Conservation (phyloP, 2,113 vertebrate species). For the Apodemus speciosus region DNA sequence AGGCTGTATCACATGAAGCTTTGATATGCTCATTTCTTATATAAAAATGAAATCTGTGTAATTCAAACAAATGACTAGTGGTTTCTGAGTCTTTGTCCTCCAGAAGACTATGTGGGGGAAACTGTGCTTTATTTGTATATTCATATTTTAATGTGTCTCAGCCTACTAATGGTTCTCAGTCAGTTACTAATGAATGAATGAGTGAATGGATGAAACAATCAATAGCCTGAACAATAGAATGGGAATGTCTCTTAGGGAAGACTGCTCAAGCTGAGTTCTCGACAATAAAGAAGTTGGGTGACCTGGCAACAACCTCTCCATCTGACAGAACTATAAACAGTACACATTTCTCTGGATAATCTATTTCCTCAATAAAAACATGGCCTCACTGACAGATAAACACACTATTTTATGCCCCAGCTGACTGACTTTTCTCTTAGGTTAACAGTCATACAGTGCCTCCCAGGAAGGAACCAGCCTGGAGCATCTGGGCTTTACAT, state of each 20-base stretch:
- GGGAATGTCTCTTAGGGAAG: not conserved
- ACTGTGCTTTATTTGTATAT: not conserved
- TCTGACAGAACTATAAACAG: conserved; percentile 60
- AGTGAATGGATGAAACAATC: conserved; percentile 24
- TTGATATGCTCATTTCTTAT: not conserved
- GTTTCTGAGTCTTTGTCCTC: not conserved
- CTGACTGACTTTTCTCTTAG: conserved; percentile 20
- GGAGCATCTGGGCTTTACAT: not conserved
- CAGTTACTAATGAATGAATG: not conserved
- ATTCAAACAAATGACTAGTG: not conserved
- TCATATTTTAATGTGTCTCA: conserved; percentile 16
- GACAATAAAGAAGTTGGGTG: conserved; percentile 53
- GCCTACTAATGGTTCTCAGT: not conserved
- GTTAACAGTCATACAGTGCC: conserved; percentile 1
- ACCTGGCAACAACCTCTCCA: conserved; percentile 44
- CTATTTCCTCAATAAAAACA: conserved; percentile 69
- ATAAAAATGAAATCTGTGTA: not conserved
- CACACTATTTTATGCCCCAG: conserved; percentile 47
- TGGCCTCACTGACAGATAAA: conserved; percentile 59
- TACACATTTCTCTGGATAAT: conserved; percentile 59
- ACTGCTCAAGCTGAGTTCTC: not conserved
- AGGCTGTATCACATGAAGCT: not conserved
- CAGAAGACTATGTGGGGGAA: not conserved
- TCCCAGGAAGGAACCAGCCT: not conserved
- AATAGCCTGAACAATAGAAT: not conserved